Conservation (phyloP, 1,140 invertebrate species). For the Hypothenemus hampei region DNA sequence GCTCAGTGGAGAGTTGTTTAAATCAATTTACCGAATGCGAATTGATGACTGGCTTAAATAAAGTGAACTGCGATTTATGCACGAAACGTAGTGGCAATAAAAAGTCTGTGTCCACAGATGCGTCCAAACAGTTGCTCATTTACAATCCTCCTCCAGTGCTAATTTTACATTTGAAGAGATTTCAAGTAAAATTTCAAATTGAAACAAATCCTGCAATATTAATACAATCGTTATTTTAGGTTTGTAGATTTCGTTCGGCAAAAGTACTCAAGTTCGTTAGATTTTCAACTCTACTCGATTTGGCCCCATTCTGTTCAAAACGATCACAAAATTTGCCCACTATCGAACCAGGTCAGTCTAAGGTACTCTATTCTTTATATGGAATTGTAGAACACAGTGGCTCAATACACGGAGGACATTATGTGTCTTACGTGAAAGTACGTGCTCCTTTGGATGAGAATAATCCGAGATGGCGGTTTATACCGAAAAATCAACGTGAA, state of each 20-base stretch:
- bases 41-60: conserved; percentile 84
- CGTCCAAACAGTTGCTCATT: conserved; percentile 88
- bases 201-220: not conserved
- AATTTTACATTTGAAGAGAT: conserved; percentile 91
- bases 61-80: conserved; percentile 87
- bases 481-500: conserved; percentile 54
- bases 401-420: conserved; percentile 86
- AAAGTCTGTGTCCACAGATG: conserved; percentile 81
- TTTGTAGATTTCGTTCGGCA: conserved; percentile 41
- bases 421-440: conserved; percentile 91
- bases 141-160: conserved; percentile 86
- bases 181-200: conserved; percentile 54
- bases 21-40: conserved; percentile 88
- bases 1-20: conserved; percentile 80
- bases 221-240: conserved; percentile 25
- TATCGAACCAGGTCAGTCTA: conserved; percentile 57
- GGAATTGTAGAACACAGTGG: conserved; percentile 94
- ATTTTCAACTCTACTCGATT: conserved; percentile 81
- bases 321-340: conserved; percentile 64
- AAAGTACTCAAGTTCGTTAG: conserved; percentile 85
- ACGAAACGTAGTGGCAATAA: conserved; percentile 65
- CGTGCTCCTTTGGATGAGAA: conserved; percentile 52
- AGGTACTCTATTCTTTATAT: conserved; percentile 85
- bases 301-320: conserved; percentile 86
- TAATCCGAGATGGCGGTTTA: conserved; percentile 63